Conservation (phyloP, 2,888 invertebrate species). For the Germaria angustata region DNA sequence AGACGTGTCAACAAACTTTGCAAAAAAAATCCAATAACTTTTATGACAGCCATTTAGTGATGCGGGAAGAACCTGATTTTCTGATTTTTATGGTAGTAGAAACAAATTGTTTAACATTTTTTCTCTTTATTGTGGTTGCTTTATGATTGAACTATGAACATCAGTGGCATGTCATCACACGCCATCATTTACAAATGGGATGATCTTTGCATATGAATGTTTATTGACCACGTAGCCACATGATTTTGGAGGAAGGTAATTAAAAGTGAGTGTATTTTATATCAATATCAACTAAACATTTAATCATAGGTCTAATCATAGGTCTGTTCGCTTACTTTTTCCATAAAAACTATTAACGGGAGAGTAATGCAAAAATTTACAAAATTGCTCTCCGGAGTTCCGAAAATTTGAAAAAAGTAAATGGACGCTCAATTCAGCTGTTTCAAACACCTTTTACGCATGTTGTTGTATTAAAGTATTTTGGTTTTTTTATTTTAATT, state of each 20-base stretch:
- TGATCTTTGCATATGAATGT: constrained; percentile 10
- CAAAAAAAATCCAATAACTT: constrained; percentile 15
- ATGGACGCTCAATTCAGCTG: too few relatives aligned
- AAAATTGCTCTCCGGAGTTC: too few relatives aligned
- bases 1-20: constrained; percentile 21
- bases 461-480: too few relatives aligned
- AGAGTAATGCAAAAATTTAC: too few relatives aligned
- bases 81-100: constrained; percentile 17
- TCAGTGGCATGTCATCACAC: background rate
- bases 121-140: constrained; percentile 26
- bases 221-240: background rate
- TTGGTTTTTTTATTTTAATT: too few relatives aligned
- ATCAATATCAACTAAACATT: too few relatives aligned
- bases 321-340: too few relatives aligned
- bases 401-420: too few relatives aligned
- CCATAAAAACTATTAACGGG: too few relatives aligned
- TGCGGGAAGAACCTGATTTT: constrained; percentile 28
- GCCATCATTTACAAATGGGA: background rate
- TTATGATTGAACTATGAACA: constrained; percentile 16
- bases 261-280: background rate
- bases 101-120: background rate
- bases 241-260: background rate
- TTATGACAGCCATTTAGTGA: constrained; percentile 4
- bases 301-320: too few relatives aligned
- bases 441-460: too few relatives aligned